Evolutionary conservation across 2,113 vertebrate genomes (phyloP).

Genomic region (Trochalopteron elliotii): DNA sequence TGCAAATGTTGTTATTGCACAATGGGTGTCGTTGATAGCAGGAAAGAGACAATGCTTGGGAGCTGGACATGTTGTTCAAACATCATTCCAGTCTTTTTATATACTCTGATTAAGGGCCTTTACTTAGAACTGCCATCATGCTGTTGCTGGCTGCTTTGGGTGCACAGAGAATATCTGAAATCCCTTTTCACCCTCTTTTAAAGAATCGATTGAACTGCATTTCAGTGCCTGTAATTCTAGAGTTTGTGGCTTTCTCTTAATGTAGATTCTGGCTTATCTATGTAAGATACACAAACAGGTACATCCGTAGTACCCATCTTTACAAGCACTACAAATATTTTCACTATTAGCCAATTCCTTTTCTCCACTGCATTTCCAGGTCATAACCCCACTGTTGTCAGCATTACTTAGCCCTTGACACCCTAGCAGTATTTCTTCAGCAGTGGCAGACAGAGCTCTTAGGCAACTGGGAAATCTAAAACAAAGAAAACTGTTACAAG

Average conservation of each 20-base stretch:
- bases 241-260: background rate
- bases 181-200: background rate
- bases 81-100: slow-evolving; percentile 32
- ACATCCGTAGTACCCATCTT: background rate
- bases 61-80: slow-evolving; percentile 33
- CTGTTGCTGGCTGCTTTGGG: background rate
- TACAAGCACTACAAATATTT: background rate
- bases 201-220: background rate
- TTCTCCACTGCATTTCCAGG: slow-evolving; percentile 23
- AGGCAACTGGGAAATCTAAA: slow-evolving; percentile 9
- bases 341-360: background rate
- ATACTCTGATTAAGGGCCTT: slow-evolving; percentile 25
- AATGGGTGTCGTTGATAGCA: slow-evolving; percentile 48
- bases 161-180: background rate
- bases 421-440: background rate
- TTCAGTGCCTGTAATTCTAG: background rate
- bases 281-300: background rate
- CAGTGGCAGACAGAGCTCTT: background rate
- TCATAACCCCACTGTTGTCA: slow-evolving; percentile 1
- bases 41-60: slow-evolving; percentile 26
- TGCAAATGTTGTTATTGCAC: slow-evolving; percentile 47
- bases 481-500: background rate
- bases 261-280: background rate
- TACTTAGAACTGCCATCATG: slow-evolving; percentile 11
- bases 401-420: slow-evolving; percentile 19